These are phyloP conservation scores for Hydrolagus affinis DNA, from an alignment of 2,113 vertebrate species.

Conservation along the genomic window DNA sequence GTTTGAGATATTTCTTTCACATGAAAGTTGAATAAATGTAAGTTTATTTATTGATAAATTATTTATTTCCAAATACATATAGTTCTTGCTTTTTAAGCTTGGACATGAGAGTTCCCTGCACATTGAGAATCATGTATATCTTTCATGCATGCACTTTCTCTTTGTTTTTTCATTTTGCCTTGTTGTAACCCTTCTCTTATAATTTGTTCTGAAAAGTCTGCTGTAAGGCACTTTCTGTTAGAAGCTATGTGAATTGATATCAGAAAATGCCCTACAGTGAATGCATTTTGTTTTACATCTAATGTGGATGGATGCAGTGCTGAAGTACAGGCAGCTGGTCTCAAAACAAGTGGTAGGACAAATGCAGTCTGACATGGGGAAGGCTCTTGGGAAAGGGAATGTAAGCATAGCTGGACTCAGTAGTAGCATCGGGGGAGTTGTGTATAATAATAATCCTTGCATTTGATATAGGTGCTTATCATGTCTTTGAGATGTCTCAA, in stretches of 20 bases:
- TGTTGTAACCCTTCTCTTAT: background rate
- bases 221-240: background rate
- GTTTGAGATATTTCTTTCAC: too few relatives aligned
- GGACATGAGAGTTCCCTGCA: too few relatives aligned
- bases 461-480: too few relatives aligned
- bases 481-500: too few relatives aligned
- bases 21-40: too few relatives aligned
- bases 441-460: background rate
- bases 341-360: background rate
- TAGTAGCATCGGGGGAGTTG: background rate
- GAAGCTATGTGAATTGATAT: background rate
- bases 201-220: background rate
- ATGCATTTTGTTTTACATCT: background rate
- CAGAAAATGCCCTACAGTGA: background rate
- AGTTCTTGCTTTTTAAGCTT: too few relatives aligned
- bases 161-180: background rate
- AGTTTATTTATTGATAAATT: too few relatives aligned
- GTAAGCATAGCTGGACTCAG: too few relatives aligned
- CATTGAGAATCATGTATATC: too few relatives aligned
- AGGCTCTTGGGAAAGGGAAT: too few relatives aligned
- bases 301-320: background rate
- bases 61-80: too few relatives aligned
- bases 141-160: background rate
- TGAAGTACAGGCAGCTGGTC: background rate
- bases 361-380: background rate